Conservation (phyloP, 2,888 invertebrate species). For the Cosmia trapezina region DNA sequence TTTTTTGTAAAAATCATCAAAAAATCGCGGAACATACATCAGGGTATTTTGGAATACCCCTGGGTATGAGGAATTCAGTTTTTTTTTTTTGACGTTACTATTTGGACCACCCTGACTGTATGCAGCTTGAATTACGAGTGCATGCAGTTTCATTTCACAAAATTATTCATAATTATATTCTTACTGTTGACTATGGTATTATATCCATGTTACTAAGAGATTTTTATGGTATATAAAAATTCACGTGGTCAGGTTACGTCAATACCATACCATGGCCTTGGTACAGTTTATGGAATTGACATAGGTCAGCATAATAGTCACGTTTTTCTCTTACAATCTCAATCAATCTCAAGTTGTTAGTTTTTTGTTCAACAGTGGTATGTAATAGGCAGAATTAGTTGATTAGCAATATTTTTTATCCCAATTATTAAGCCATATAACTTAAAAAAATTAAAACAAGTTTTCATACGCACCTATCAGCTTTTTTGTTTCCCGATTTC, state of each 20-base stretch:
- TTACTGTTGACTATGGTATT: neutral
- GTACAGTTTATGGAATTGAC: neutral
- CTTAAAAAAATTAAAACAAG: conserved; percentile 1
- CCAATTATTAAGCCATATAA: neutral
- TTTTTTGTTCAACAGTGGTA: neutral
- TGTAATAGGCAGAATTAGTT: neutral
- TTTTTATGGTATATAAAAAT: neutral
- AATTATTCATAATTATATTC: neutral
- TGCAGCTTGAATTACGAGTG: neutral
- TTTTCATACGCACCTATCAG: neutral
- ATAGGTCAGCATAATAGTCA: conserved; percentile 1
- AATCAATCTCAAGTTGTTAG: no score
- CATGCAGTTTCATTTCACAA: no score
- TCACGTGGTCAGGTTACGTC: neutral
- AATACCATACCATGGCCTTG: neutral
- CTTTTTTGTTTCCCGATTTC: neutral
- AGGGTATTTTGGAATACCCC: no score
- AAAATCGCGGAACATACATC: no score
- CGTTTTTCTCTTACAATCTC: neutral
- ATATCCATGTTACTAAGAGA: neutral
- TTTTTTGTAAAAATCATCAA: no score
- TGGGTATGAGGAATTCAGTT: no score
- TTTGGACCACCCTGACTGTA: no score
- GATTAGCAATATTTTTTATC: neutral
- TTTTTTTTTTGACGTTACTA: no score